A percentile compares a stretch with the other conserved stretches of the same genome.
These are phyloP conservation scores for Edolisoma coerulescens DNA, from an alignment of 2,113 vertebrate species.

Conservation along the genomic window DNA sequence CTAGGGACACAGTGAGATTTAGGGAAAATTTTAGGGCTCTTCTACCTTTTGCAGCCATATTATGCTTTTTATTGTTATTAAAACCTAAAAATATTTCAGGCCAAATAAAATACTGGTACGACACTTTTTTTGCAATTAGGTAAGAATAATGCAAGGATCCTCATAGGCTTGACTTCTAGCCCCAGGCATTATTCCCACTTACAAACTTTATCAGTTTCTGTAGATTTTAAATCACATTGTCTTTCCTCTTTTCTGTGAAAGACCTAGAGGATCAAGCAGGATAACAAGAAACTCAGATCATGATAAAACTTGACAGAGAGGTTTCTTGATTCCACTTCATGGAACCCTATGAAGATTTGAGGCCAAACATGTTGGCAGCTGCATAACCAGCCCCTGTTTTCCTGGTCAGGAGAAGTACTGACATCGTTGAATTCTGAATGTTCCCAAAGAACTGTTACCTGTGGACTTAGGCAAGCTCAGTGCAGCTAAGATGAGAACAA, in stretches of 20 bases:
- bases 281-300: neutral
- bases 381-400: neutral
- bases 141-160: neutral
- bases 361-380: neutral
- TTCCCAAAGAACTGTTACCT: neutral
- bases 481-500: neutral
- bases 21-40: neutral
- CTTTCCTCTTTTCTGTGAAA: neutral
- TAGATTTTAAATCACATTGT: neutral
- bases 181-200: neutral
- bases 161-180: neutral
- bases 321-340: neutral
- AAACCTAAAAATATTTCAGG: neutral
- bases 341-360: neutral
- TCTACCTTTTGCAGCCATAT: neutral
- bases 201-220: neutral
- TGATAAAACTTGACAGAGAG: neutral
- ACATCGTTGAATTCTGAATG: neutral
- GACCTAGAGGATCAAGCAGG: neutral
- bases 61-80: neutral
- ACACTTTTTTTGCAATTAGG: neutral
- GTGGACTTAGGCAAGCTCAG: neutral
- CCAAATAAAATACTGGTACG: neutral
- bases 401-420: neutral
- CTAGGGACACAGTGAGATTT: neutral